Conservation (phyloP, 2,888 invertebrate species). For the Drosophila siamana region DNA sequence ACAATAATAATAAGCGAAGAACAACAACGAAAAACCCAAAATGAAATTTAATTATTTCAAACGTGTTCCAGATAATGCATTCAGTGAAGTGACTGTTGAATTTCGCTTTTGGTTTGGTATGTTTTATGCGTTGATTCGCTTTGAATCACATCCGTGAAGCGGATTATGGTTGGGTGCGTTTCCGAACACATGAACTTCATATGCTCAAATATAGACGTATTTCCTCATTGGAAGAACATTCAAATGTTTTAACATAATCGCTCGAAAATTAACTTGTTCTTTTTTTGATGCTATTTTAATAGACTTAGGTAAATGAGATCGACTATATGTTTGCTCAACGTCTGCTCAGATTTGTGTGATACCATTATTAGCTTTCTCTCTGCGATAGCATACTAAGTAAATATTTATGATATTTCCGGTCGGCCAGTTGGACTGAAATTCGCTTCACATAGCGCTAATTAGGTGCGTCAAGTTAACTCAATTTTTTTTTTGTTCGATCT, state of each 20-base stretch:
- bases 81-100: constrained; percentile 3
- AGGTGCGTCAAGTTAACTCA: constrained; percentile 7
- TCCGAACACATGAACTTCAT: neutral
- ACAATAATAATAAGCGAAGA: neutral
- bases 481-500: constrained; percentile 4
- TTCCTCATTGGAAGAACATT: neutral
- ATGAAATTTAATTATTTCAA: constrained; percentile 6
- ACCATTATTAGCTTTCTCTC: neutral
- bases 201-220: neutral
- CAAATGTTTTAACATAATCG: neutral
- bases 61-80: constrained; percentile 22
- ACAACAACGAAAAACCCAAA: constrained; percentile 1
- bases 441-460: constrained; percentile 34
- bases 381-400: constrained; percentile 13
- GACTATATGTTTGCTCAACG: neutral
- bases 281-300: neutral
- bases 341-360: neutral
- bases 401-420: constrained; percentile 41
- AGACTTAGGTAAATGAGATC: neutral
- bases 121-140: neutral
- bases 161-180: constrained; percentile 16
- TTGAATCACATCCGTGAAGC: constrained; percentile 9
- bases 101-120: neutral
- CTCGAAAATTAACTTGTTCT: neutral
- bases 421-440: constrained; percentile 14